Evolutionary conservation across 2,113 vertebrate species (phyloP).

Genomic region (Mystacornis crossleyi): DNA sequence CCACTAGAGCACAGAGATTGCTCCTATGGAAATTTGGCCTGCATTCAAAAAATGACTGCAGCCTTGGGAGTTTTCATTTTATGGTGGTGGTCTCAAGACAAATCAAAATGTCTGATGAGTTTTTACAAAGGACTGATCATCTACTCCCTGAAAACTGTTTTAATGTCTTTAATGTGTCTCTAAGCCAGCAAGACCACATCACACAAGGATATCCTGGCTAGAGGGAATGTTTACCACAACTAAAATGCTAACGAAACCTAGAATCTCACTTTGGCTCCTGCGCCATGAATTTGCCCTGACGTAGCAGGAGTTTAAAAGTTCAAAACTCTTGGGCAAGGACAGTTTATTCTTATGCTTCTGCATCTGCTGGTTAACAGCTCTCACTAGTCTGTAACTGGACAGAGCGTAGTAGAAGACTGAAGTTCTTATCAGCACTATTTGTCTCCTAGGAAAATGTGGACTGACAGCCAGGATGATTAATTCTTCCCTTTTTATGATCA

Average conservation of each 20-base stretch:
- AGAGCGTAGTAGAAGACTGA: background rate
- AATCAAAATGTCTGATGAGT: background rate
- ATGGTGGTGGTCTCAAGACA: background rate
- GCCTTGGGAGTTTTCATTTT: background rate
- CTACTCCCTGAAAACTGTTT: background rate
- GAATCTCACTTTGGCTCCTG: background rate
- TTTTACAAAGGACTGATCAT: background rate
- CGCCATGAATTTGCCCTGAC: background rate
- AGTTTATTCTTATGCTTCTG: background rate
- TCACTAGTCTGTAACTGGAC: background rate
- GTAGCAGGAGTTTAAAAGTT: background rate
- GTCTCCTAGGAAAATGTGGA: background rate
- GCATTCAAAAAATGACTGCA: background rate
- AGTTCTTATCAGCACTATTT: rapidly evolving
- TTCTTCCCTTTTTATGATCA: background rate
- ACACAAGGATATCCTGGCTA: background rate
- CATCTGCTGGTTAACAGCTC: background rate
- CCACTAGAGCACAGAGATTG: background rate
- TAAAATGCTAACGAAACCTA: background rate
- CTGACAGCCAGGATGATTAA: background rate
- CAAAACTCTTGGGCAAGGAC: background rate
- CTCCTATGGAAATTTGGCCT: background rate
- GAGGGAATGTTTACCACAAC: background rate
- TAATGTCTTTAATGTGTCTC: background rate
- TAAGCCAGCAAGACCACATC: background rate